These are phyloP conservation scores for Hipparchia sbordonii DNA, from an alignment of 2,888 invertebrate genomes.

Conservation along the genomic window DNA sequence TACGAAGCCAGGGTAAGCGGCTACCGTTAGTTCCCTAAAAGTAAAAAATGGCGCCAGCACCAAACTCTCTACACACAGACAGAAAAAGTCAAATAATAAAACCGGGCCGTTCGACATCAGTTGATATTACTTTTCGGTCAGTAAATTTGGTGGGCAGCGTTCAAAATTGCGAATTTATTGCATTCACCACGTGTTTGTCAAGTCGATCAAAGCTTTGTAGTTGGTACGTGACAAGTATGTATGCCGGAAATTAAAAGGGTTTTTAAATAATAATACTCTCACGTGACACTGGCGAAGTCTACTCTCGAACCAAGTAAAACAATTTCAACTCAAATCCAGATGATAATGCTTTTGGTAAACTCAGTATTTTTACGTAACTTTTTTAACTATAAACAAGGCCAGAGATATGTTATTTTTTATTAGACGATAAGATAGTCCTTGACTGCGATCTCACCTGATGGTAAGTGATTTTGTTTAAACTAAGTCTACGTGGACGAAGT, in stretches of 20 bases:
- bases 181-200: constrained; percentile 67
- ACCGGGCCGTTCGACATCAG: constrained; percentile 51
- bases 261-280: neutral
- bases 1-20: neutral
- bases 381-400: too few relatives aligned
- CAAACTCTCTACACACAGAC: constrained; percentile 6
- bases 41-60: neutral
- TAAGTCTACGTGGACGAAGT: too few relatives aligned
- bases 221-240: constrained; percentile 53
- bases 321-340: too few relatives aligned
- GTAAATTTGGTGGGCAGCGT: constrained; percentile 76
- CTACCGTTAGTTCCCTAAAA: neutral
- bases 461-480: too few relatives aligned
- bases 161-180: constrained; percentile 77
- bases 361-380: too few relatives aligned
- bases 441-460: too few relatives aligned
- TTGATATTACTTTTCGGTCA: constrained; percentile 75
- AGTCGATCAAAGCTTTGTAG: constrained; percentile 73
- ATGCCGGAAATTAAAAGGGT: constrained; percentile 56
- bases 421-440: too few relatives aligned
- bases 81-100: constrained; percentile 12
- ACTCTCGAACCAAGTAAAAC: too few relatives aligned
- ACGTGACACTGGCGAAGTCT: too few relatives aligned
- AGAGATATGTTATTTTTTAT: too few relatives aligned
- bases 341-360: too few relatives aligned